Conservation (phyloP, 2,113 vertebrate species). For the Phyllostomus hastatus region DNA sequence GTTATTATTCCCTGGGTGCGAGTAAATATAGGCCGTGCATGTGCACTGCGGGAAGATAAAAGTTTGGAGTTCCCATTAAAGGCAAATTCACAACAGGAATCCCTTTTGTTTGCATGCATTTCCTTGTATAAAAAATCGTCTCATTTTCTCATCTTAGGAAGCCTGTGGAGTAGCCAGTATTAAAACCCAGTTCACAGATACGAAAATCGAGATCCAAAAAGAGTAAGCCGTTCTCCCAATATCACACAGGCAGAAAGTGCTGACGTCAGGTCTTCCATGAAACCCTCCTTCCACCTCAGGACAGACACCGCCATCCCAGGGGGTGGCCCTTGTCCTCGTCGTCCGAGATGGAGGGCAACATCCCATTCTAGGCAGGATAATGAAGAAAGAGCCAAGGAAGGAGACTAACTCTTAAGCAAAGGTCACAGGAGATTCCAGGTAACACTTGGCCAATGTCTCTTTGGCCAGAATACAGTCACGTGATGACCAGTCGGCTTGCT, state of each 20-base stretch:
- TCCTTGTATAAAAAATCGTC: neutral
- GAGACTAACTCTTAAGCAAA: neutral
- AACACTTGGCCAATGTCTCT: neutral
- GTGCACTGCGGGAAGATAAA: slow-evolving; percentile 38
- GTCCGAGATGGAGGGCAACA: neutral
- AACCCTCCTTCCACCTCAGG: neutral
- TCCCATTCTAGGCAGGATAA: neutral
- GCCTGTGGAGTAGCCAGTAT: neutral
- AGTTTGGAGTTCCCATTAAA: slow-evolving; percentile 51
- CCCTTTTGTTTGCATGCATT: slow-evolving; percentile 9
- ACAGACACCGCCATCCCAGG: neutral
- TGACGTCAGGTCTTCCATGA: neutral
- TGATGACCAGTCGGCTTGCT: neutral
- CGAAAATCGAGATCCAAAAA: neutral
- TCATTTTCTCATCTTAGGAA: neutral
- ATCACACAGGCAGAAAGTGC: neutral
- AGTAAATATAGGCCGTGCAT: slow-evolving; percentile 16
- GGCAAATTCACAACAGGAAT: slow-evolving; percentile 38
- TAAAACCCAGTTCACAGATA: neutral
- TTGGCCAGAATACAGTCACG: neutral
- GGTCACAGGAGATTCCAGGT: neutral
- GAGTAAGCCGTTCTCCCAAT: neutral
- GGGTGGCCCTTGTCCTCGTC: neutral
- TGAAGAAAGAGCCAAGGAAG: neutral
- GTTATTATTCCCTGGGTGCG: slow-evolving; percentile 51